Conservation (phyloP, 2,888 invertebrate species). For the Zhuqinia jingwanae region DNA sequence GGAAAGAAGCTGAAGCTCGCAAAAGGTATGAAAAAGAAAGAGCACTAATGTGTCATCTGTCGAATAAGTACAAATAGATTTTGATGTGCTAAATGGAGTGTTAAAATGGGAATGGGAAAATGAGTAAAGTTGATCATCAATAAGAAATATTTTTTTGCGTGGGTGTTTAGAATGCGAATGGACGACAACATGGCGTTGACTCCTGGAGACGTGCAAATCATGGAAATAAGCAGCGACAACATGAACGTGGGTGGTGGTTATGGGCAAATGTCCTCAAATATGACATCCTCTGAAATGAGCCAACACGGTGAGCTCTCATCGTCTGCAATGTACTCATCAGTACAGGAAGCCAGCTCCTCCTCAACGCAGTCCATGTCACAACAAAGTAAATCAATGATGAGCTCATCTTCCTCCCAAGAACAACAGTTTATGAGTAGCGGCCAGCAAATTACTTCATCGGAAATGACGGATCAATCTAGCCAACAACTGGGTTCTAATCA, state of each 20-base stretch:
- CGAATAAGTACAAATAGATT: too few species aligned
- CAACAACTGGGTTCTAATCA: slow-evolving; percentile 18
- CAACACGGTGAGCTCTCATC: slow-evolving; percentile 47
- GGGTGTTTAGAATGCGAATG: slow-evolving; percentile 81
- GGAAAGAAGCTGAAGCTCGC: slow-evolving; percentile 85
- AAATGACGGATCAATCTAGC: slow-evolving; percentile 33
- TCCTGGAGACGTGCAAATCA: slow-evolving; percentile 58
- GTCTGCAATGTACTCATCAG: slow-evolving; percentile 53
- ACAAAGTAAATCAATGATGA: slow-evolving; percentile 53
- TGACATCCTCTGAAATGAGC: slow-evolving; percentile 44
- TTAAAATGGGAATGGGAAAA: too few species aligned
- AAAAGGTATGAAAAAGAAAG: slow-evolving; percentile 81
- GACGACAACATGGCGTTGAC: slow-evolving; percentile 79
- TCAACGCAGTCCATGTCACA: slow-evolving; percentile 63
- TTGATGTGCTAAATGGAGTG: too few species aligned
- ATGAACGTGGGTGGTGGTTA: slow-evolving; percentile 47
- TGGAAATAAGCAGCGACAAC: slow-evolving; percentile 53
- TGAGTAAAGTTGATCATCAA: neutral
- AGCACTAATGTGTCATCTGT: neutral
- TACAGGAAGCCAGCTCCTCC: slow-evolving; percentile 39
- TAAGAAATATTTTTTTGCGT: neutral
- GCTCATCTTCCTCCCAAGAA: slow-evolving; percentile 52
- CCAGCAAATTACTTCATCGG: slow-evolving; percentile 41
- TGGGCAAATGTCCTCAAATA: slow-evolving; percentile 12
- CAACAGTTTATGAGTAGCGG: slow-evolving; percentile 29